Percentiles rank a stretch among this genome's conserved stretches.
Conservation (phyloP, 1,140 invertebrate species). For the Euwallacea fornicatus region DNA sequence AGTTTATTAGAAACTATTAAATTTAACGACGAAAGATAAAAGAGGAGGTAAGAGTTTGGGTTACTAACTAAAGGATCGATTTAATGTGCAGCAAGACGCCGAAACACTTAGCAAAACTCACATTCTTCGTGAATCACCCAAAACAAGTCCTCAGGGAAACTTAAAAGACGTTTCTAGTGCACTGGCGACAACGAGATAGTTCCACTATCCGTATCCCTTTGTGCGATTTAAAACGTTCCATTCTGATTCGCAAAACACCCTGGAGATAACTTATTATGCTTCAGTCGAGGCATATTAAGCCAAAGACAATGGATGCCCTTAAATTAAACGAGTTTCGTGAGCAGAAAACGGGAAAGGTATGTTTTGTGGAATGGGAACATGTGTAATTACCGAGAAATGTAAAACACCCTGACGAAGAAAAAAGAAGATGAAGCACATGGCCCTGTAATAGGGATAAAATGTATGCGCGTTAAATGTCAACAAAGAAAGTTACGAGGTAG, state of each 20-base stretch:
- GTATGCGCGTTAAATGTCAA: no score
- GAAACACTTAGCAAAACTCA: no score
- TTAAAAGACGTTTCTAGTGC: no score
- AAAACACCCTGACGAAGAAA: background rate
- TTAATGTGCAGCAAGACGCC: background rate
- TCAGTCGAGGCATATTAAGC: slow-evolving; percentile 1
- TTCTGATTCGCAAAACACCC: slow-evolving; percentile 12
- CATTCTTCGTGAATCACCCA: no score
- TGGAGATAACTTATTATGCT: slow-evolving; percentile 10
- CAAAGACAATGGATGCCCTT: slow-evolving; percentile 9
- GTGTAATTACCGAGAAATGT: background rate
- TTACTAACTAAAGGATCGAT: background rate
- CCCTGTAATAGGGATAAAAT: background rate
- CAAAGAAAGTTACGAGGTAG: no score
- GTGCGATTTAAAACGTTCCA: slow-evolving; percentile 22
- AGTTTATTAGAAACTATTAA: no score
- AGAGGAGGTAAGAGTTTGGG: no score
- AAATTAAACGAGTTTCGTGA: slow-evolving; percentile 9
- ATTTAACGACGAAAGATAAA: no score
- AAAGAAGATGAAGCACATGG: background rate
- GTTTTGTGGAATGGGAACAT: background rate
- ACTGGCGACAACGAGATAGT: slow-evolving; percentile 17
- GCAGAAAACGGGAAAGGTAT: background rate
- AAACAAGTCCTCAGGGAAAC: no score
- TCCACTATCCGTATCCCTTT: slow-evolving; percentile 21